phyloP scores from a whole-genome alignment of 2,888 invertebrate genomes.

The Perdita meconis region DNA sequence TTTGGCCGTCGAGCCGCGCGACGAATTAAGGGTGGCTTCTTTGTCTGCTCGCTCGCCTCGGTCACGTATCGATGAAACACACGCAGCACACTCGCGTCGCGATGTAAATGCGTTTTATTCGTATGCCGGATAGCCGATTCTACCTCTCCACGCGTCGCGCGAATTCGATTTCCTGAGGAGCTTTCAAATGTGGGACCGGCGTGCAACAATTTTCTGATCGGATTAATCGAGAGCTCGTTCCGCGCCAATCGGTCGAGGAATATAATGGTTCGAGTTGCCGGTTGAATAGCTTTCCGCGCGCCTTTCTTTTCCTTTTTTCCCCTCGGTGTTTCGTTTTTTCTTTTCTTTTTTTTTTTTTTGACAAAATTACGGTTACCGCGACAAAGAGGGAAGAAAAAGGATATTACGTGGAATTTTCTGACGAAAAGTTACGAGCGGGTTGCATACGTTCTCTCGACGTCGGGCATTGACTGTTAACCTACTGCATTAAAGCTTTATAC shows the following conservation, averaged over 20 bases:
- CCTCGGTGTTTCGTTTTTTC: background rate
- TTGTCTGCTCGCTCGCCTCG: slow-evolving; percentile 12
- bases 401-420: slow-evolving; percentile 13
- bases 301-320: background rate
- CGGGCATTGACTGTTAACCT: background rate
- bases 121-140: slow-evolving; percentile 18
- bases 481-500: slow-evolving; percentile 16
- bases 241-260: background rate
- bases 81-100: slow-evolving; percentile 5
- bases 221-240: slow-evolving; percentile 27
- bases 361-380: slow-evolving; percentile 14
- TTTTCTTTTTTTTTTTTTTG: slow-evolving; percentile 10
- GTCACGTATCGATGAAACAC: slow-evolving; percentile 44
- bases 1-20: background rate
- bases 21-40: slow-evolving; percentile 38
- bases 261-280: slow-evolving; percentile 22
- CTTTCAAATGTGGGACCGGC: slow-evolving; percentile 25
- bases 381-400: background rate
- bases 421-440: slow-evolving; percentile 29
- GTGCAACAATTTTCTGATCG: slow-evolving; percentile 46
- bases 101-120: slow-evolving; percentile 35
- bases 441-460: slow-evolving; percentile 28
- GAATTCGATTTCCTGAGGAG: slow-evolving; percentile 40
- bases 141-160: too few species aligned
- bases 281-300: background rate